Evolutionary conservation across 2,888 invertebrate genomes (phyloP).

Genomic region (Callyntrura sp.): DNA sequence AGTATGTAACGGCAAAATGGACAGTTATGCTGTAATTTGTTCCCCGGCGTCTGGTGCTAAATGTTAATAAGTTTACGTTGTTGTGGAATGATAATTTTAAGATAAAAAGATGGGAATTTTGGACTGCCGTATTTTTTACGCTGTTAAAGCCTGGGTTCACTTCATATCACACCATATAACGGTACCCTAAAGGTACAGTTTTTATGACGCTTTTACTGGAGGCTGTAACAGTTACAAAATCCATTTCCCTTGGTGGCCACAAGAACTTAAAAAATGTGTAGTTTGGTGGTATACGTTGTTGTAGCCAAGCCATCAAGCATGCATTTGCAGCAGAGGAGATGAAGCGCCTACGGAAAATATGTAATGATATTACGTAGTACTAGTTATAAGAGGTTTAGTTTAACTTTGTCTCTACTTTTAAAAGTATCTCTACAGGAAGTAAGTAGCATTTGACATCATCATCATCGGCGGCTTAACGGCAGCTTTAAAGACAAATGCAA

Average conservation of each 20-base stretch:
- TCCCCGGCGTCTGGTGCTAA: too few relatives aligned
- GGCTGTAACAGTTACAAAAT: neutral
- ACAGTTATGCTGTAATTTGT: too few relatives aligned
- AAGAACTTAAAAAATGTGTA: neutral
- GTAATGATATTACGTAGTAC: neutral
- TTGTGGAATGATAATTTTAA: neutral
- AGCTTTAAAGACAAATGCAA: neutral
- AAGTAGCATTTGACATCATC: conserved; percentile 3
- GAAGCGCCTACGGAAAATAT: neutral
- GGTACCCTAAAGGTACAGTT: neutral
- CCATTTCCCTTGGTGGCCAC: neutral
- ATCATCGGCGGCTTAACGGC: neutral
- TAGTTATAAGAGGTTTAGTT: neutral
- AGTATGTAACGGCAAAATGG: too few relatives aligned
- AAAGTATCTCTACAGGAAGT: neutral
- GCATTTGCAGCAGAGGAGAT: neutral
- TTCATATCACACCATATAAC: conserved; percentile 10
- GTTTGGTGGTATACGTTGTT: too few relatives aligned
- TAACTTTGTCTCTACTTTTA: neutral
- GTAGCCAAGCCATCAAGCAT: too few relatives aligned
- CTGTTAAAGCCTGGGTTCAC: neutral
- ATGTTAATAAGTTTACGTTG: too few relatives aligned
- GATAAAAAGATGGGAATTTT: neutral
- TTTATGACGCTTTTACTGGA: neutral
- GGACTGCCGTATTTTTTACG: too few relatives aligned